Evolutionary conservation across 64 coral and sea anemone genomes (phyloP).

Genomic region (Acropora yongei): DNA sequence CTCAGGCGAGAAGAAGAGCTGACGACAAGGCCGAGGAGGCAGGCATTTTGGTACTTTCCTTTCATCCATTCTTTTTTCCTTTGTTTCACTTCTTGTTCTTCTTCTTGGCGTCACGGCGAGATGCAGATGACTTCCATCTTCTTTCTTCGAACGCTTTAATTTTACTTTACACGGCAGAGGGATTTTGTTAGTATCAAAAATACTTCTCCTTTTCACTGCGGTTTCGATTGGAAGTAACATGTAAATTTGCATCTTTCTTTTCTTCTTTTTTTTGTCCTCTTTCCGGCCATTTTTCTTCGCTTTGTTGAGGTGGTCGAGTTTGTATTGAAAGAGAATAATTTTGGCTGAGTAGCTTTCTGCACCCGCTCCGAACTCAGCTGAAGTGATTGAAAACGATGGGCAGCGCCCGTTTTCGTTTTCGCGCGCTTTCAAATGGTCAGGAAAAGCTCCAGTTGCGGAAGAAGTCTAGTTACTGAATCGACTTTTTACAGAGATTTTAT

Average conservation of each 20-base stretch:
- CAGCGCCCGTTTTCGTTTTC: no score
- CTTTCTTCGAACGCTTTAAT: background rate
- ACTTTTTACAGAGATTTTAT: no score
- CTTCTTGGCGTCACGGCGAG: background rate
- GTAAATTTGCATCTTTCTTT: background rate
- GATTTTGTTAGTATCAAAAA: background rate
- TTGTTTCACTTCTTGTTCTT: background rate
- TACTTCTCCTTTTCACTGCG: background rate
- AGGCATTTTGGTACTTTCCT: constrained; percentile 60
- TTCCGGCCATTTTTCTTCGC: no score
- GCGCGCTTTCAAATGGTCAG: no score
- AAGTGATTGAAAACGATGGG: no score
- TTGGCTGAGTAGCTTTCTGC: no score
- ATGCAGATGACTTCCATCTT: background rate
- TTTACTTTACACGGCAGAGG: background rate
- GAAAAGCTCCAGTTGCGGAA: no score
- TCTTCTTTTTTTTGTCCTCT: no score
- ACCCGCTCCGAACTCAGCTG: no score
- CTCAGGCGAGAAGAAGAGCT: constrained; percentile 57
- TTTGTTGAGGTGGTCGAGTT: no score
- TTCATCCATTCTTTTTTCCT: constrained; percentile 47
- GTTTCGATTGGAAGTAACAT: background rate
- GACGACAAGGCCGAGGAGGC: constrained; percentile 64
- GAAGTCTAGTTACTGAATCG: no score
- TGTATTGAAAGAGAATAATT: no score